phyloP scores from a whole-genome alignment of 2,888 invertebrate genomes.

The Luffia ferchaultella region DNA sequence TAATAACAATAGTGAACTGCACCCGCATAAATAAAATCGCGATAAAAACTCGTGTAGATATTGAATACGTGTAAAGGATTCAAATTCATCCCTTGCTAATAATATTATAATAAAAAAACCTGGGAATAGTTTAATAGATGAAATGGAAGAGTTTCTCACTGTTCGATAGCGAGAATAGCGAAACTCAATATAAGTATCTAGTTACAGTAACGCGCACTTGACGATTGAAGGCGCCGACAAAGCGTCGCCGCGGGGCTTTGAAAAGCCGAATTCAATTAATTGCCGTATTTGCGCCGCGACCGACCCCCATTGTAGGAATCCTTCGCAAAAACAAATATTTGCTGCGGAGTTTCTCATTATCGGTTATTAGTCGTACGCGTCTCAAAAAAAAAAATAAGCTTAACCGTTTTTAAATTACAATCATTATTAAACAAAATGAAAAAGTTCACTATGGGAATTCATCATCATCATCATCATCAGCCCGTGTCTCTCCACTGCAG shows the following conservation, averaged over 20 bases:
- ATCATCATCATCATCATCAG: too few species aligned
- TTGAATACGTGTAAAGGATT: too few species aligned
- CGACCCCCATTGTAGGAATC: slow-evolving; percentile 44
- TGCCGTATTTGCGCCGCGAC: slow-evolving; percentile 53
- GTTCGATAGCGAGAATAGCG: slow-evolving; percentile 1
- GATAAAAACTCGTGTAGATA: too few species aligned
- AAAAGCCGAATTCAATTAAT: slow-evolving; percentile 64
- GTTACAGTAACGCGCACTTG: slow-evolving; percentile 30
- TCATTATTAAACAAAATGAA: too few species aligned
- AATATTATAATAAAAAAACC: background rate
- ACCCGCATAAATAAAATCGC: too few species aligned
- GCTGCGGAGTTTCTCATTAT: slow-evolving; percentile 46
- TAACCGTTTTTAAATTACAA: too few species aligned
- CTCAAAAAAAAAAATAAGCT: too few species aligned
- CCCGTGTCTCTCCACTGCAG: too few species aligned
- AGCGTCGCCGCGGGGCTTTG: slow-evolving; percentile 46
- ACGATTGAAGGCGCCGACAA: slow-evolving; percentile 44
- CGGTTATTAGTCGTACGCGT: slow-evolving; percentile 46
- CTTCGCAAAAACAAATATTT: slow-evolving; percentile 61
- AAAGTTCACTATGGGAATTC: too few species aligned
- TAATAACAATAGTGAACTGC: too few species aligned
- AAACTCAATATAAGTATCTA: slow-evolving; percentile 31
- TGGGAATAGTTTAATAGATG: background rate
- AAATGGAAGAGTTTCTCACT: background rate
- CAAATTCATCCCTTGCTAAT: too few species aligned